Base-by-base conservation (phyloP, 1,140 invertebrate species). In the Drosophila arawakana region DNA sequence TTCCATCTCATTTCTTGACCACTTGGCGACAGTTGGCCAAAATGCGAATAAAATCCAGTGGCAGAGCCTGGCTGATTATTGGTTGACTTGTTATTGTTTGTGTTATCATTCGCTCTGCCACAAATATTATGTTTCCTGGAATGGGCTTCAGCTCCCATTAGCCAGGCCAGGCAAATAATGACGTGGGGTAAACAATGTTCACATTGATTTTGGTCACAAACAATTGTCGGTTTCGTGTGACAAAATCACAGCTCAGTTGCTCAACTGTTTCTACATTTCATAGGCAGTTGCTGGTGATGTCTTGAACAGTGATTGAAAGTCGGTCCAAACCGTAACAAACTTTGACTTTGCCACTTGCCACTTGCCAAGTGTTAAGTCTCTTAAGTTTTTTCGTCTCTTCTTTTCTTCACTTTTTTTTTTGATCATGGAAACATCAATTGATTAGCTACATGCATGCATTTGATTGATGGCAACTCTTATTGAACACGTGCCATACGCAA, bases 81-180 rank as follows among this genome's bases (percentile, higher is more conserved):
- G 41, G 21, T n/a, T n/a, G 9, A 15, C 34, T 41, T 72, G 55
- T 67, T 73, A 60, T 73, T 73, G 54, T 59, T 73, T 73, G 46
- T 54, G 49, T 61, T 73, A 68, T 73, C 71, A 73, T 52, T 73
- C 68, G 65, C 63, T 68, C 60, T 44, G 63, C 46, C 47, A 60
- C 34, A 68, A 73, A 68, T 68, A 68, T 73, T 73, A 67, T 67
- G 62, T 52, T 68, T 52, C 13, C 47, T 59, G 30, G 39, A 13
- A 3, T 21, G 46, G 39, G 37, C 18, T 35, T 11, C 10, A 44
- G 35, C 15, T 11, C 54, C 37, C 54, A 57, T 59, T 59, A 46
- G 57, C 11, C 13, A 15, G 55, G 15, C 37, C 13, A 13, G 11
- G 11, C 30, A 57, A 15, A 30, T 21, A 7, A 15, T 25, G 57